phyloP scores from a whole-genome alignment of 2,888 invertebrate genomes.

The Steinernema carpocapsae region DNA sequence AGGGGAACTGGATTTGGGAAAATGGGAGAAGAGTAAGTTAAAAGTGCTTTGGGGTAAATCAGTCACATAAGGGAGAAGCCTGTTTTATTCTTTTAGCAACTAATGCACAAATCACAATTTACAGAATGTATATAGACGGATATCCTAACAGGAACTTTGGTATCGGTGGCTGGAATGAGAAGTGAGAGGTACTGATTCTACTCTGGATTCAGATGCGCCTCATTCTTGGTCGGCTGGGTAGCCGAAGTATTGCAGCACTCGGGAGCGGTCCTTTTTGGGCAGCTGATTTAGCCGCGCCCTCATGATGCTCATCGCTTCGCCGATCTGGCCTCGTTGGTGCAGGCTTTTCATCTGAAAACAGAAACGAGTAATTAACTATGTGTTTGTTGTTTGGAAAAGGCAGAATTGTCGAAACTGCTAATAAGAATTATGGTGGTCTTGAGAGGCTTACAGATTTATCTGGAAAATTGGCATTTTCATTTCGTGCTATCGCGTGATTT shows the following conservation, averaged over 20 bases:
- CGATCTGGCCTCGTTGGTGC: conserved; percentile 15
- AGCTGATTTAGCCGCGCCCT: background rate
- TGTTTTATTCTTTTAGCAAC: no score
- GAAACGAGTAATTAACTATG: background rate
- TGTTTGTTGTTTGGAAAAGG: background rate
- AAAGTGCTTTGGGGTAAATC: no score
- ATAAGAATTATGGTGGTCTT: background rate
- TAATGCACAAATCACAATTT: no score
- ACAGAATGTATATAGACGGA: no score
- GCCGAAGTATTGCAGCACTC: conserved; percentile 2
- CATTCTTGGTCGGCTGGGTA: background rate
- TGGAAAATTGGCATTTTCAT: background rate
- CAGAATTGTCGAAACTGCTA: background rate
- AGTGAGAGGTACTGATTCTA: no score
- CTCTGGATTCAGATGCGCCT: background rate
- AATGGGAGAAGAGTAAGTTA: no score
- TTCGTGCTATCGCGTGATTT: background rate
- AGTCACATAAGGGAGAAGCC: no score
- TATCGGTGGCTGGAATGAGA: no score
- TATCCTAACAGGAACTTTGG: no score
- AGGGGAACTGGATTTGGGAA: no score
- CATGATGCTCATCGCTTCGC: conserved; percentile 13
- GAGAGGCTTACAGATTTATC: background rate
- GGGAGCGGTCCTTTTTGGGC: conserved; percentile 3
- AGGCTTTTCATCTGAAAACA: conserved; percentile 14